A percentile compares a stretch with the other conserved stretches of the same genome.
These are phyloP conservation scores for Eulemur rufifrons DNA, from an alignment of 2,113 vertebrate species.

Conservation along the genomic window DNA sequence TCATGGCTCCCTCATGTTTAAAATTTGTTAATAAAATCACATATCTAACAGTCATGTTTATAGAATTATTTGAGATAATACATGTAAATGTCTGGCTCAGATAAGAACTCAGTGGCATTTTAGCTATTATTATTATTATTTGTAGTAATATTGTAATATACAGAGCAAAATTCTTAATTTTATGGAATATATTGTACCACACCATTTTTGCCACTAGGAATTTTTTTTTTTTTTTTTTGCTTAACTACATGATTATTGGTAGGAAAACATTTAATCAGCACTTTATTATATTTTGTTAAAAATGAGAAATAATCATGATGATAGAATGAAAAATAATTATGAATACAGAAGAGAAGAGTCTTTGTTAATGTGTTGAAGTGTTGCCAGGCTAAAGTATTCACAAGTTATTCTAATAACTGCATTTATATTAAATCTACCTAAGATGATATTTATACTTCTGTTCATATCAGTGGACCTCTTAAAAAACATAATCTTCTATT, in stretches of 20 bases:
- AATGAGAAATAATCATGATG: neutral
- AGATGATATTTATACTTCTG: neutral
- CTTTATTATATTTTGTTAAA: neutral
- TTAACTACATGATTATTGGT: neutral
- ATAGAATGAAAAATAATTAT: neutral
- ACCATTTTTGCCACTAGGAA: neutral
- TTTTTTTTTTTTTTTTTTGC: neutral
- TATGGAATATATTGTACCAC: neutral
- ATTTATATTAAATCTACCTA: neutral
- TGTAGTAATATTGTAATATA: neutral
- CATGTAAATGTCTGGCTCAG: neutral
- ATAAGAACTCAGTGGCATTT: neutral
- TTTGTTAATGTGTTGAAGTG: neutral
- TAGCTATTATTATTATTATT: neutral
- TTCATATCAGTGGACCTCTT: neutral
- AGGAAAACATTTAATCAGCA: neutral
- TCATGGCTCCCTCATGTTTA: neutral
- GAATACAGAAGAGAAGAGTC: neutral
- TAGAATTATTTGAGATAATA: neutral
- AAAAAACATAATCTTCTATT: neutral
- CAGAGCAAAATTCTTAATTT: neutral
- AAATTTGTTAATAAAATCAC: neutral
- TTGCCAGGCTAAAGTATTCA: neutral
- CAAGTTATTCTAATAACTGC: neutral
- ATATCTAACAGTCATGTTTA: neutral